These are phyloP conservation scores for Opisthocomus hoazin DNA, from an alignment of 2,113 vertebrate species.

Conservation along the genomic window DNA sequence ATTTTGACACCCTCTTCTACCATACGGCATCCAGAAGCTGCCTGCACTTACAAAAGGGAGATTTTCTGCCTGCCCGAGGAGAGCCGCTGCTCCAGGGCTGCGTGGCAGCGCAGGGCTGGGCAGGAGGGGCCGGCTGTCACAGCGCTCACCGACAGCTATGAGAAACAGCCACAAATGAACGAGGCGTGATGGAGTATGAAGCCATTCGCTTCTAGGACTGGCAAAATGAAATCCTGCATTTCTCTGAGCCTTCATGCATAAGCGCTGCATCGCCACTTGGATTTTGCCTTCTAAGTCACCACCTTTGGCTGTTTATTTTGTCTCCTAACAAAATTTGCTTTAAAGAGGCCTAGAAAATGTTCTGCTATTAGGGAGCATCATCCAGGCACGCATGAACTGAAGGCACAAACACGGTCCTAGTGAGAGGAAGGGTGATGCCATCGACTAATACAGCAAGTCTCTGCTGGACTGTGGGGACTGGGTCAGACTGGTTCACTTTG, in stretches of 20 bases:
- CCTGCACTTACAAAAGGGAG: accelerated
- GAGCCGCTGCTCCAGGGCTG: neutral
- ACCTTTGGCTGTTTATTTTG: neutral
- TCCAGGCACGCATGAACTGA: neutral
- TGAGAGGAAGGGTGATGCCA: neutral
- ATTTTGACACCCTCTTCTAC: neutral
- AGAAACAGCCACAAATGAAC: neutral
- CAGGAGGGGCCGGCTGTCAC: neutral
- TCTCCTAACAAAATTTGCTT: neutral
- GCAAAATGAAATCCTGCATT: neutral
- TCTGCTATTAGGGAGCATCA: neutral
- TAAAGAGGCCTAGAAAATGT: neutral
- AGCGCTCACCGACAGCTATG: neutral
- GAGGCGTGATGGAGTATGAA: neutral
- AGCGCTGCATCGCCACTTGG: neutral
- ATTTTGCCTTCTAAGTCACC: neutral
- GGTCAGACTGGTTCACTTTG: neutral
- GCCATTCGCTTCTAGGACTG: neutral
- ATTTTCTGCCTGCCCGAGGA: neutral
- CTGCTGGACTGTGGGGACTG: accelerated
- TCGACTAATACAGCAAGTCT: neutral
- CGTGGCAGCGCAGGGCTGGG: neutral
- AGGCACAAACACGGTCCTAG: neutral
- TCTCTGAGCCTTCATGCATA: neutral
- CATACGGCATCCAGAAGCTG: neutral